phyloP scores from a whole-genome alignment of 2,888 invertebrate species.

The Byasa hedistus region DNA sequence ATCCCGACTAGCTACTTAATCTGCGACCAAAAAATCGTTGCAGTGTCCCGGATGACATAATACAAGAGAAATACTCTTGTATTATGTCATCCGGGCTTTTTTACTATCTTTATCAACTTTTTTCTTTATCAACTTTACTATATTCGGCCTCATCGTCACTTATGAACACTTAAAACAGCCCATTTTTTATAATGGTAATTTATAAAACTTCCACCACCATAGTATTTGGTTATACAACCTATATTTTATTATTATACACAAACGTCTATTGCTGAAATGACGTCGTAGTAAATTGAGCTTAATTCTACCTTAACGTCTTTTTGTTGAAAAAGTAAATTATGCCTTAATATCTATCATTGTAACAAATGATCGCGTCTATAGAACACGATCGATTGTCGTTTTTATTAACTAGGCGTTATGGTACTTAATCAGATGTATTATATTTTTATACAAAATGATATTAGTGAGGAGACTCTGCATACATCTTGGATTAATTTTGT shows the following conservation, averaged over 20 bases:
- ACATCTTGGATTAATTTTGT: constrained; percentile 28
- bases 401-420: constrained; percentile 1
- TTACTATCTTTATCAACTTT: too few species aligned
- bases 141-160: too few species aligned
- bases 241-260: constrained; percentile 18
- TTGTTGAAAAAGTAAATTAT: constrained; percentile 30
- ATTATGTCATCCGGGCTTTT: too few species aligned
- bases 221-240: constrained; percentile 1
- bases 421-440: neutral
- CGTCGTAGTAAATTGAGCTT: constrained; percentile 26
- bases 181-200: neutral
- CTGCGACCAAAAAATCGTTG: too few species aligned
- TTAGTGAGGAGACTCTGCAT: constrained; percentile 20
- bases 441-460: neutral
- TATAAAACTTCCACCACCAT: neutral
- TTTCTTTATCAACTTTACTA: too few species aligned
- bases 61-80: too few species aligned
- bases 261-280: constrained; percentile 9
- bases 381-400: neutral
- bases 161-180: too few species aligned
- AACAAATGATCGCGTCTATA: constrained; percentile 1
- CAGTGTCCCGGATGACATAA: too few species aligned
- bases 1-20: too few species aligned
- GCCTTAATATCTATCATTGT: constrained; percentile 29
- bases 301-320: constrained; percentile 25